Evolutionary conservation across 2,888 invertebrate genomes (phyloP).

Genomic region (Pachycephus smyrnensis): DNA sequence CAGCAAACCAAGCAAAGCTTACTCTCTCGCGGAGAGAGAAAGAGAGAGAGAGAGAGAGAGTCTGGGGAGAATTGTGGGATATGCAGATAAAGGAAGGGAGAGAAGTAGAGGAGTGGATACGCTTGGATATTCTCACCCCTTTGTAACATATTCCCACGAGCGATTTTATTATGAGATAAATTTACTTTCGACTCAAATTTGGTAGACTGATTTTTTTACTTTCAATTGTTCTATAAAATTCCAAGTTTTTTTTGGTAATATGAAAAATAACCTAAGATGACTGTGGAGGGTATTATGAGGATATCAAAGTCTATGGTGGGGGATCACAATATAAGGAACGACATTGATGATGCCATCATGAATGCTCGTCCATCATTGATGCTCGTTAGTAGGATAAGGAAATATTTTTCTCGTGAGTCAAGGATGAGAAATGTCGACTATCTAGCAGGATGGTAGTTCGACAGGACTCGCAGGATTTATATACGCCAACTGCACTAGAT

Average conservation of each 20-base stretch:
- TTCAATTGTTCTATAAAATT: neutral
- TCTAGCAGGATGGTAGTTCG: neutral
- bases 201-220: neutral
- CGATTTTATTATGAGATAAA: neutral
- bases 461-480: neutral
- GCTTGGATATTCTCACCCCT: neutral
- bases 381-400: neutral
- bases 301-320: neutral
- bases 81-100: neutral
- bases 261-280: neutral
- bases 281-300: neutral
- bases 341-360: neutral
- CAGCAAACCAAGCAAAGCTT: conserved; percentile 1
- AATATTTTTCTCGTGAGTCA: neutral
- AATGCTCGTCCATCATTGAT: neutral
- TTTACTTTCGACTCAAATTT: neutral
- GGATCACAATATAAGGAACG: neutral
- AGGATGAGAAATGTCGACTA: neutral
- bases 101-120: neutral
- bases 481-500: neutral
- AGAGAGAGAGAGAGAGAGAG: neutral
- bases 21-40: neutral
- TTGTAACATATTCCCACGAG: neutral
- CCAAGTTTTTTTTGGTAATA: neutral
- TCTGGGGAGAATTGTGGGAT: neutral